phyloP scores from a whole-genome alignment of 2,888 invertebrate genomes.

The Aporophyla lueneburgensis region DNA sequence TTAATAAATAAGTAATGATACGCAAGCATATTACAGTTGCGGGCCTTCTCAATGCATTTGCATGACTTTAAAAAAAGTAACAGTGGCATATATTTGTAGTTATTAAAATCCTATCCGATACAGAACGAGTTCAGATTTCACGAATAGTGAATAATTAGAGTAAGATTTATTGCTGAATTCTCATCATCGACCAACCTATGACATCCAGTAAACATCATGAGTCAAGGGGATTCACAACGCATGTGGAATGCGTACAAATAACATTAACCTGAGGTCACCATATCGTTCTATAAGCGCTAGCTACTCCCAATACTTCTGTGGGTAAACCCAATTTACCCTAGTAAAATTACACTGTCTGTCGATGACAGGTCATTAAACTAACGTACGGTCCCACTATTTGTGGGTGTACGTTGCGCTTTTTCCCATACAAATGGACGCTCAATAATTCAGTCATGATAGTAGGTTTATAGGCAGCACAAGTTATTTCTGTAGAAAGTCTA shows the following conservation, averaged over 20 bases:
- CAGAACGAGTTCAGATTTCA: slow-evolving; percentile 28
- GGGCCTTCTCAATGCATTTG: slow-evolving; percentile 41
- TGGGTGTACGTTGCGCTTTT: neutral
- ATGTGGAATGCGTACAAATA: neutral
- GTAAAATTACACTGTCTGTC: neutral
- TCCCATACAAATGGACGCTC: neutral
- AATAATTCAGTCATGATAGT: slow-evolving; percentile 14
- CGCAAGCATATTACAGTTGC: slow-evolving; percentile 53
- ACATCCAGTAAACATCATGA: slow-evolving; percentile 11
- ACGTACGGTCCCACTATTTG: neutral
- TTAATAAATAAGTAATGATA: slow-evolving; percentile 46
- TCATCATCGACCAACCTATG: neutral
- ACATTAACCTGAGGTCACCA: slow-evolving; percentile 10
- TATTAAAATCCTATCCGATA: slow-evolving; percentile 52
- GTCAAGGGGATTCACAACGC: slow-evolving; percentile 21
- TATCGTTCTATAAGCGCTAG: neutral
- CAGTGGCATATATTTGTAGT: slow-evolving; percentile 42
- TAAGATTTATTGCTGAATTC: slow-evolving; percentile 8
- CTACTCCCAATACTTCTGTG: slow-evolving; percentile 4
- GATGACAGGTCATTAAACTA: slow-evolving; percentile 3
- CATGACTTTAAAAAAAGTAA: slow-evolving; percentile 50
- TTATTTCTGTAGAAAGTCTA: slow-evolving; percentile 33
- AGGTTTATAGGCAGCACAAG: slow-evolving; percentile 4
- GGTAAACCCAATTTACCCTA: slow-evolving; percentile 2
- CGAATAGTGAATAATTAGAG: slow-evolving; percentile 17